These are phyloP conservation scores for Zosterops lateralis DNA, from an alignment of 2,113 vertebrate genomes.

Conservation along the genomic window DNA sequence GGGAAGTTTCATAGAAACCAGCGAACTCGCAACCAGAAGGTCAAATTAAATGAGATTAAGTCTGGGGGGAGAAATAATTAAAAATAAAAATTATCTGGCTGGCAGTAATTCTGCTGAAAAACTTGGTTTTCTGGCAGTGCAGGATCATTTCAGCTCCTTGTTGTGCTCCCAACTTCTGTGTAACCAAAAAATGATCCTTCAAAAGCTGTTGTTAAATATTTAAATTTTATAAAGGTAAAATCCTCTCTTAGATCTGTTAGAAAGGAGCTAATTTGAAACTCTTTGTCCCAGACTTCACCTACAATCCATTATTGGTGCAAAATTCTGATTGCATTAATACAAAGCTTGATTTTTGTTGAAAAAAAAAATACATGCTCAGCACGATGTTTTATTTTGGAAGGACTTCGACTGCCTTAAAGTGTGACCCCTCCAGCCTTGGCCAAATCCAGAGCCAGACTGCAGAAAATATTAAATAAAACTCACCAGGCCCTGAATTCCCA, in stretches of 20 bases:
- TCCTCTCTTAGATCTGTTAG: background rate
- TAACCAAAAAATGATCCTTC: background rate
- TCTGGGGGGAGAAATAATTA: background rate
- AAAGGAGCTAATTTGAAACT: background rate
- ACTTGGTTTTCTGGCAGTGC: background rate
- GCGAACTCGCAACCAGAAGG: conserved; percentile 64
- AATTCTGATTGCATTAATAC: conserved; percentile 37
- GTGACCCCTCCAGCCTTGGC: background rate
- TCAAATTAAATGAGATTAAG: background rate
- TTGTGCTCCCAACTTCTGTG: background rate
- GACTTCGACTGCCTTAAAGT: background rate
- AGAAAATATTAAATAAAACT: background rate
- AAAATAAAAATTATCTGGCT: accelerated
- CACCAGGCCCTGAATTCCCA: background rate
- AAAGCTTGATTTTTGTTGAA: background rate
- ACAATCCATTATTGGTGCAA: background rate
- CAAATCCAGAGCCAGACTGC: background rate
- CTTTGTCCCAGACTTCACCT: background rate
- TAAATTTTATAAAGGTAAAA: background rate
- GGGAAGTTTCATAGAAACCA: conserved; percentile 92
- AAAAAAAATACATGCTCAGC: background rate
- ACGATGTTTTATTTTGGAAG: background rate
- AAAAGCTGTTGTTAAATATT: background rate
- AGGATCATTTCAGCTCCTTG: background rate
- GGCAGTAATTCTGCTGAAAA: background rate